phyloP scores from a whole-genome alignment of 2,113 vertebrate species.

The Chaetodon auriga region DNA sequence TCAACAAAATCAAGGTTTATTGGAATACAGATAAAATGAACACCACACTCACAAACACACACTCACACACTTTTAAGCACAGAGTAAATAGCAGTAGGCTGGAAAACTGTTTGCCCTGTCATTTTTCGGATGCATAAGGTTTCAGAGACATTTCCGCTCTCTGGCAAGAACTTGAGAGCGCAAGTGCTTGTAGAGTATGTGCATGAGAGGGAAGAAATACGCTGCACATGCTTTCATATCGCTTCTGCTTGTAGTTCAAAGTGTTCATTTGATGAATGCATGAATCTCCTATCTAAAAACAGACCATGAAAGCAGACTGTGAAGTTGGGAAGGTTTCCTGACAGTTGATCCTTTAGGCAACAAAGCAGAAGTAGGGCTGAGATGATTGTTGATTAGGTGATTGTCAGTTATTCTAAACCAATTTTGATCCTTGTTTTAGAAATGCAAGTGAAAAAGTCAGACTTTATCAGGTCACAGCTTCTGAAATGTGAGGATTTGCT shows the following conservation, averaged over 20 bases:
- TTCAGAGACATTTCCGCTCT: constrained; percentile 8
- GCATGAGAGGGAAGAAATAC: not conserved
- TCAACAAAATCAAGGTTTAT: constrained; percentile 66
- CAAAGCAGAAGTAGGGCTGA: not conserved
- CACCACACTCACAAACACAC: constrained; percentile 6
- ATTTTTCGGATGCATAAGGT: constrained; percentile 20
- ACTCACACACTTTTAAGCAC: constrained; percentile 35
- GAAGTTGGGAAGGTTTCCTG: not conserved
- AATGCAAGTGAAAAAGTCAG: not conserved
- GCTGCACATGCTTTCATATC: not conserved
- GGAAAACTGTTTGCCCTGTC: constrained; percentile 40
- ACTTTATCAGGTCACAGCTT: not conserved
- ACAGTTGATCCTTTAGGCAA: not conserved
- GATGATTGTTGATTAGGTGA: not conserved
- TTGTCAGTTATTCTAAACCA: not conserved
- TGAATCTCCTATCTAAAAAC: not conserved
- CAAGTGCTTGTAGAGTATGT: constrained; percentile 11
- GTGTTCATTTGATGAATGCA: not conserved
- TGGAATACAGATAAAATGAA: constrained; percentile 57
- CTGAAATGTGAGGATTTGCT: not conserved
- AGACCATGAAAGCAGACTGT: not conserved
- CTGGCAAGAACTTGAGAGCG: constrained; percentile 12
- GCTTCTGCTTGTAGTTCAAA: not conserved
- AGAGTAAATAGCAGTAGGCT: constrained; percentile 34
- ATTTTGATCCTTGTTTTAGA: not conserved